A percentile compares a stretch with the other conserved stretches of the same genome.
These are phyloP conservation scores for Buathra laborator DNA, from an alignment of 2,888 invertebrate genomes.

Conservation along the genomic window DNA sequence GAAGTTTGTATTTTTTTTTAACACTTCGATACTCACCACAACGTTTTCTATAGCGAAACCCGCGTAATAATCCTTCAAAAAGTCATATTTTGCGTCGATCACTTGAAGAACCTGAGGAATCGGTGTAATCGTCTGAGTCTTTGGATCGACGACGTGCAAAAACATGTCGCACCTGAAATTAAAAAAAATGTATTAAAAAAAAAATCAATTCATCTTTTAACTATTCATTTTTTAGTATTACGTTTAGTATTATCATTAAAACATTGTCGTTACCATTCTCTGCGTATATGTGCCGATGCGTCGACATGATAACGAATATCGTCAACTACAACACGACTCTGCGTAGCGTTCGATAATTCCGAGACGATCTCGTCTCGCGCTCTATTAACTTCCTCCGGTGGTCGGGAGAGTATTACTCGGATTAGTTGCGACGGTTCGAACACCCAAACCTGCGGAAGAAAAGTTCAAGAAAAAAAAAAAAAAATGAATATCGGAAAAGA, in stretches of 20 bases:
- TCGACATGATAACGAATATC: slow-evolving; percentile 91
- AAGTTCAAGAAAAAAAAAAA: slow-evolving; percentile 27
- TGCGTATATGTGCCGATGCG: slow-evolving; percentile 88
- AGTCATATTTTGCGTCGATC: slow-evolving; percentile 94
- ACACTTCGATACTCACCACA: slow-evolving; percentile 84
- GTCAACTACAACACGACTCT: slow-evolving; percentile 92
- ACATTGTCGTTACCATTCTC: slow-evolving; percentile 88
- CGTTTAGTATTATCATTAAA: neutral
- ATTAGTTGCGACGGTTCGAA: slow-evolving; percentile 94
- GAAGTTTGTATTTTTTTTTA: neutral
- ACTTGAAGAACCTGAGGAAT: slow-evolving; percentile 92
- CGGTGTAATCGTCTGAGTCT: slow-evolving; percentile 90
- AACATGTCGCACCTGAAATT: slow-evolving; percentile 92
- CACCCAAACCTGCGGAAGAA: slow-evolving; percentile 92
- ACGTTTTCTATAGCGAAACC: slow-evolving; percentile 92
- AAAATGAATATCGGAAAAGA: neutral
- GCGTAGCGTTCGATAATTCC: slow-evolving; percentile 91
- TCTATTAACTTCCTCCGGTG: slow-evolving; percentile 91
- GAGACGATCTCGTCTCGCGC: slow-evolving; percentile 90
- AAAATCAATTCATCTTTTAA: neutral
- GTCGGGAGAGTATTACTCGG: slow-evolving; percentile 93
- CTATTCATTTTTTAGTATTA: neutral
- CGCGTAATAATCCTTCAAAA: slow-evolving; percentile 92
- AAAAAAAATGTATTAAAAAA: neutral
- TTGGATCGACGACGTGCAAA: slow-evolving; percentile 92